Conservation (phyloP, 2,888 invertebrate species). For the Aphrophora alni region DNA sequence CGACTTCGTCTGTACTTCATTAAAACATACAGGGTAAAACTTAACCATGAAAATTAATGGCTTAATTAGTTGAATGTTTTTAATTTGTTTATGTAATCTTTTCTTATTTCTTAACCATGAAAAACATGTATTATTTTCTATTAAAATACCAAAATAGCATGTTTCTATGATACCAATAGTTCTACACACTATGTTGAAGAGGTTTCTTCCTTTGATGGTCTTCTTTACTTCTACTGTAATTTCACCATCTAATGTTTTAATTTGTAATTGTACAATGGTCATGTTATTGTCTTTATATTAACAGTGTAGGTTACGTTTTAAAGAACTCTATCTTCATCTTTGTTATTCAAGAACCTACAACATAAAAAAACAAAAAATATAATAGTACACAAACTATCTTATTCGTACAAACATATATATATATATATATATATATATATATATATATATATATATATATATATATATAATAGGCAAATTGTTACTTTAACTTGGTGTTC, state of each 20-base stretch:
- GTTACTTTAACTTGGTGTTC: no score
- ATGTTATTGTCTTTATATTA: not conserved
- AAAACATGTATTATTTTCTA: not conserved
- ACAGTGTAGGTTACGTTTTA: no score
- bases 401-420: no score
- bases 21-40: not conserved
- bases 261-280: not conserved
- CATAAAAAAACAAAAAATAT: no score
- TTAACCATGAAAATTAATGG: not conserved
- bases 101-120: not conserved
- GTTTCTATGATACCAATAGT: not conserved
- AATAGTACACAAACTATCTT: no score
- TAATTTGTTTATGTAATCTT: not conserved
- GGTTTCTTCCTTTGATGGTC: not conserved
- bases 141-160: not conserved
- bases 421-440: no score
- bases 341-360: no score
- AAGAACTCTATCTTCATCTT: no score
- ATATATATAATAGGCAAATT: no score
- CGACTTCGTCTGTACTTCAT: not conserved
- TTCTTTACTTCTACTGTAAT: not conserved
- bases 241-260: not conserved
- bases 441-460: no score
- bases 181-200: not conserved
- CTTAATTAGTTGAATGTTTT: not conserved